Evolutionary conservation across 2,113 vertebrate genomes (phyloP), one percentile per base, ranked within the genome.

Genomic region (Actenoides hombroni): DNA sequence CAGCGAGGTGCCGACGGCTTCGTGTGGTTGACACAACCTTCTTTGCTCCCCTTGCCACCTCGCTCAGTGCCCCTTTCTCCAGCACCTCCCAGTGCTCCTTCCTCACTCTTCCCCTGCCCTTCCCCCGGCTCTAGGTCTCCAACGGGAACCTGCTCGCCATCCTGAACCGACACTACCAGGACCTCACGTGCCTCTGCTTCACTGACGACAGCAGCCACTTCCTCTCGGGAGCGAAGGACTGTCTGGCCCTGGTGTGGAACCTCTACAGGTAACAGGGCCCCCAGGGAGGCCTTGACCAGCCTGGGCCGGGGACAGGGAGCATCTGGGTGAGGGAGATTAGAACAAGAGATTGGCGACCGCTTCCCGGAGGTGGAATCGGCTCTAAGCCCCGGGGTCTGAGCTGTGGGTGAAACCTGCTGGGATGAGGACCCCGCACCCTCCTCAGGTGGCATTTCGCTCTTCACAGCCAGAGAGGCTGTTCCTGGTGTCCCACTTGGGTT

Each of bases 151-250:
- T 99, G 53, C 97, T 99, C 26, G 98, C 98, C 44, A 98, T 99
- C 83, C 98, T 99, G 83, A 99, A 97, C 84, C 98, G 99, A 17
- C 99, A 99, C 97, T 99, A 99, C 95, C 99, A 99, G 96, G 99
- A 99, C 16, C 77, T 99, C 83, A 99, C 98, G 0, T 99, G 99
- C 95, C 96, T 99, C 82, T 97, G 98, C 89, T 99, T 99, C 93
- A 99, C 99, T 0, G 99, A 99, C 0, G 99, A 99, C 94, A 98
- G 99, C 98, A 99, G 99, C 96, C 99, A 99, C 96, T 99, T 99
- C 74, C 93, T 99, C 57, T 99, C 99, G 0, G 99, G 98, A 60
- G 99, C 98, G 19, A 99, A 99, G 96, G 99, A 99, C 98, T 99
- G 99, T 91, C 96, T 99, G 90, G 99, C 98, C 23, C 97, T 99